Base-by-base conservation (phyloP, 2,113 vertebrate species). In the Ammospiza nelsoni region DNA sequence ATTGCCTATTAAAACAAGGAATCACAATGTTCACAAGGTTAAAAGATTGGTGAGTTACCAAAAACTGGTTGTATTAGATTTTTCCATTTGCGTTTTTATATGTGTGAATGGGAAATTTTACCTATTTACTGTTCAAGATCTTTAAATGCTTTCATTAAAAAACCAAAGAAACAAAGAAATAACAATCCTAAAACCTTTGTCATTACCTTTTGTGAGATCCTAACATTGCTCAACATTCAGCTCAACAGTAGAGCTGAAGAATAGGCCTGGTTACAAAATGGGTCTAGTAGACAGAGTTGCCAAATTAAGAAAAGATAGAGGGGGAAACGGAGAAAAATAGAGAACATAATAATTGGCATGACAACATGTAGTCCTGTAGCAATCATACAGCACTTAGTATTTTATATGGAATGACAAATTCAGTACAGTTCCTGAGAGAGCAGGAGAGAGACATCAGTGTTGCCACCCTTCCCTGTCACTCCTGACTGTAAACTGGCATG, bases 361-460 rank as follows among this genome's bases (percentile, higher is more conserved):
- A 90, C 79, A 90, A 74, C 65, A n/a, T 67, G 43, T 67, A 88
- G 72, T 88, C 48, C 78, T 71, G 39, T 63, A 84, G 89, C 55
- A 81, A 5, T 93, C 79, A 31, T 63, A 63, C 15, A 86, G 79
- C 72, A 77, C 51, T 65, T 80, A 83, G 21, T 54, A 21, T 87
- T 91, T 87, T 52, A 41, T 86, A 44, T 31, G 69, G 83, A 71
- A 52, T 86, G 87, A 95, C 65, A 84, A 92, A 93, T 93, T 71
- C 72, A 65, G 71, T 83, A 5, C 41, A 80, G 78, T 49, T 80
- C 46, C 43, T 29, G 27, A 62, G 77, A 93, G 61, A 86, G 48
- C 27, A 0, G 54, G 37, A 57, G 37, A 52, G 21, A 84, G 44
- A 74, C 35, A 66, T 66, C 41, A 25, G 27, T 74, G 52, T 87